phyloP scores from a whole-genome alignment of 2,113 vertebrate species.

The Dendrocopos noguchii region DNA sequence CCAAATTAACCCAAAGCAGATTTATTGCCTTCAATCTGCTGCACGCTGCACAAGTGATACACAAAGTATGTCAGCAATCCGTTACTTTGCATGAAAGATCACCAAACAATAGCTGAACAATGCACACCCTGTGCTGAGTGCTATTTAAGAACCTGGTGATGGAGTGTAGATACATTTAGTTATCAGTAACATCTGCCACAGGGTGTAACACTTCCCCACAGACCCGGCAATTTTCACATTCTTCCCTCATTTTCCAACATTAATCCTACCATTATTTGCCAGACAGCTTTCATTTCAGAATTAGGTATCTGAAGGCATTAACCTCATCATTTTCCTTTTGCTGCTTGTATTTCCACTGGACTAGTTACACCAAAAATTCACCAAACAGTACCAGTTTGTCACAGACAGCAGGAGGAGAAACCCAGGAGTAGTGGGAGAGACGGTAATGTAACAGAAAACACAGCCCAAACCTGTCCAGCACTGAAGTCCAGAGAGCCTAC shows the following conservation, averaged over 20 bases:
- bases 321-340: not conserved
- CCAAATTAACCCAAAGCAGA: not conserved
- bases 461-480: not conserved
- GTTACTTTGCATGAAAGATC: not conserved
- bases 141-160: not conserved
- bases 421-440: not conserved
- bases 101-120: not conserved
- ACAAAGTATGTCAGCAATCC: not conserved
- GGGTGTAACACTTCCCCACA: not conserved
- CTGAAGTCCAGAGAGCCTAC: not conserved
- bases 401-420: not conserved
- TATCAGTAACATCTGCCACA: not conserved
- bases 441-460: not conserved
- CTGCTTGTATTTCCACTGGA: not conserved
- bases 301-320: not conserved
- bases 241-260: not conserved
- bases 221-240: not conserved
- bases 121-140: not conserved
- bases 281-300: not conserved
- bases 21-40: conserved; percentile 3
- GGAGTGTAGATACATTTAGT: not conserved
- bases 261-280: not conserved
- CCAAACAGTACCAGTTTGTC: not conserved
- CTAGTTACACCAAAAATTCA: not conserved
- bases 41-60: not conserved